Conservation (phyloP, 2,113 vertebrate species). For the Podilymbus podiceps region DNA sequence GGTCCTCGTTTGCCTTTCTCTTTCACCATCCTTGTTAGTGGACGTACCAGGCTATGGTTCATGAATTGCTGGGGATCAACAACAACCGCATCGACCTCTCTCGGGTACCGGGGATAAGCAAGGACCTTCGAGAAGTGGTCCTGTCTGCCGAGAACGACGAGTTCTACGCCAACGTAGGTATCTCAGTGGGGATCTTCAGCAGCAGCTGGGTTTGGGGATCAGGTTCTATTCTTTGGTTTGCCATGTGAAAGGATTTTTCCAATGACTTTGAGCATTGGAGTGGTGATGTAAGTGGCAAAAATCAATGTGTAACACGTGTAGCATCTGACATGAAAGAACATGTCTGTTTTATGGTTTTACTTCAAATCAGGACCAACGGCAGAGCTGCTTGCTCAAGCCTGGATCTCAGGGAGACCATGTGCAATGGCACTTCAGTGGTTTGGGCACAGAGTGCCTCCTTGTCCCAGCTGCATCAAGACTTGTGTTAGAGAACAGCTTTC, state of each 20-base stretch:
- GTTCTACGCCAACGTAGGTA: conserved; percentile 93
- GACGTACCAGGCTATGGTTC: conserved; percentile 99
- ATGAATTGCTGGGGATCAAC: conserved; percentile 92
- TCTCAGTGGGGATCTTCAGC: rapidly evolving
- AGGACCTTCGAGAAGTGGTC: conserved; percentile 91
- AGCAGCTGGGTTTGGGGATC: rapidly evolving
- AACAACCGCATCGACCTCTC: conserved; percentile 97
- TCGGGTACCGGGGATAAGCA: conserved; percentile 89
- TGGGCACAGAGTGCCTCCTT: background rate
- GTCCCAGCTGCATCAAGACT: background rate
- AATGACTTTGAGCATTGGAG: rapidly evolving
- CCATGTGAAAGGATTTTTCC: rapidly evolving
- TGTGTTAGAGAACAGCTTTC: rapidly evolving
- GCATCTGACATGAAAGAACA: rapidly evolving
- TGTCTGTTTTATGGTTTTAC: background rate
- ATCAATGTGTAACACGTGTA: rapidly evolving
- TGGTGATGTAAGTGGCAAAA: background rate
- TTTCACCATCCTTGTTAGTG: conserved; percentile 73
- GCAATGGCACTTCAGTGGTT: too few species aligned
- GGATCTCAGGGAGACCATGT: background rate
- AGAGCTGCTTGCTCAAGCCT: background rate
- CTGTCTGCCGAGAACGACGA: conserved; percentile 94
- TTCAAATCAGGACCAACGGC: rapidly evolving
- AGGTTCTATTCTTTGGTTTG: background rate
- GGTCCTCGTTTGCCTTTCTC: background rate